These are phyloP conservation scores for Oegoconia quadripuncta DNA, from an alignment of 2,888 invertebrate genomes.

Conservation along the genomic window DNA sequence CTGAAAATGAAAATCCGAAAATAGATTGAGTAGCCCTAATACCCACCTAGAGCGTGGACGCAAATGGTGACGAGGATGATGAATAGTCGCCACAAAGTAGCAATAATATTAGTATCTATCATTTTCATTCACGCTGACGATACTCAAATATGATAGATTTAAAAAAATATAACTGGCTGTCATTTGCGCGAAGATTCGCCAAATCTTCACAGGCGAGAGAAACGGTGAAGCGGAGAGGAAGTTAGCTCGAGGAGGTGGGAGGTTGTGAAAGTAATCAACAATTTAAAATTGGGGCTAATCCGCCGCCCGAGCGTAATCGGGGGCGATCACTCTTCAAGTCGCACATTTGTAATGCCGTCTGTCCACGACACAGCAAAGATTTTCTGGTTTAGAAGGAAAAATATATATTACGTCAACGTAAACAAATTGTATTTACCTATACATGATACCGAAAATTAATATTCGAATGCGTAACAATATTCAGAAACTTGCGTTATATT, in stretches of 20 bases:
- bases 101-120: too few species aligned
- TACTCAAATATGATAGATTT: conserved; percentile 50
- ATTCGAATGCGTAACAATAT: too few species aligned
- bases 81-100: too few species aligned
- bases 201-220: conserved; percentile 22
- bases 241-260: conserved; percentile 27
- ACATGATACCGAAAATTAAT: too few species aligned
- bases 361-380: conserved; percentile 10
- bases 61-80: too few species aligned
- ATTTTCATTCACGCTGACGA: too few species aligned
- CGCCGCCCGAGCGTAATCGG: conserved; percentile 52
- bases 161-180: conserved; percentile 62
- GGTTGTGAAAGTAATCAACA: conserved; percentile 68
- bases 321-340: conserved; percentile 53
- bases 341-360: conserved; percentile 16
- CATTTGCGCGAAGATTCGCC: conserved; percentile 44
- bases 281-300: conserved; percentile 76
- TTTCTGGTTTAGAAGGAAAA: neutral
- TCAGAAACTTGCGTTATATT: too few species aligned
- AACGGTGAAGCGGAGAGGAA: conserved; percentile 20
- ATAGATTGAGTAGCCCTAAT: too few species aligned
- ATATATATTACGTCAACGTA: too few species aligned
- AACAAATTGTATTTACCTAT: too few species aligned
- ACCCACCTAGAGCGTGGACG: too few species aligned
- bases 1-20: too few species aligned